phyloP scores from a whole-genome alignment of 2,113 vertebrate species.

The Puma concolor region DNA sequence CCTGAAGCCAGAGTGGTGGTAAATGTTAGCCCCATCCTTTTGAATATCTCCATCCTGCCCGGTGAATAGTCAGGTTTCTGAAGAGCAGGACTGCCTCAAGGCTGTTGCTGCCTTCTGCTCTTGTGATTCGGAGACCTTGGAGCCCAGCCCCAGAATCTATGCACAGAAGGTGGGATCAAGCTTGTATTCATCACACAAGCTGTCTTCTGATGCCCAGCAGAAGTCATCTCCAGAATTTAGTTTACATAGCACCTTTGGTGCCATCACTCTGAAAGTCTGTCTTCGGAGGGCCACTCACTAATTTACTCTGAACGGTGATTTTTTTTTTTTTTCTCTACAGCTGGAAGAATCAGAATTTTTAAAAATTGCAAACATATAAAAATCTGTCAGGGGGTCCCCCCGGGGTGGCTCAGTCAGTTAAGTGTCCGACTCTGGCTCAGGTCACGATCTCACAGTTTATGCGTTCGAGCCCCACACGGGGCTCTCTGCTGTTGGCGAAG shows the following conservation, averaged over 20 bases:
- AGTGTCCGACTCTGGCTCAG: too few relatives aligned
- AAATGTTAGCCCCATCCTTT: not conserved
- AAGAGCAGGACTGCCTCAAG: not conserved
- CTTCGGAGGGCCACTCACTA: not conserved
- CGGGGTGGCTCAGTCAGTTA: too few relatives aligned
- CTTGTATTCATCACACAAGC: not conserved
- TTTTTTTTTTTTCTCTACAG: constrained; percentile 10
- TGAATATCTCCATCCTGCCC: not conserved
- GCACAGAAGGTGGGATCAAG: not conserved
- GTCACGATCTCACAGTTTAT: too few relatives aligned
- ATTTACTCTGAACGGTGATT: not conserved
- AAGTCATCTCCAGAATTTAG: not conserved
- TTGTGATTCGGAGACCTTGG: not conserved
- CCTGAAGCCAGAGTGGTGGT: not conserved
- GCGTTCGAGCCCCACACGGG: too few relatives aligned
- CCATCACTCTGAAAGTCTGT: not conserved
- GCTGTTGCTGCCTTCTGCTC: not conserved
- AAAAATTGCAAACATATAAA: not conserved
- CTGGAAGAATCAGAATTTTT: not conserved
- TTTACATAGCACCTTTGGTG: not conserved
- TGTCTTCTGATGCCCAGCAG: not conserved
- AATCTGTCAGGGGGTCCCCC: not conserved
- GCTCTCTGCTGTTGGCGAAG: too few relatives aligned
- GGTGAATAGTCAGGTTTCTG: not conserved
- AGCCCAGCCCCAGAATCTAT: not conserved